phyloP scores from a whole-genome alignment of 2,113 vertebrate species.

The Sylvia atricapilla region DNA sequence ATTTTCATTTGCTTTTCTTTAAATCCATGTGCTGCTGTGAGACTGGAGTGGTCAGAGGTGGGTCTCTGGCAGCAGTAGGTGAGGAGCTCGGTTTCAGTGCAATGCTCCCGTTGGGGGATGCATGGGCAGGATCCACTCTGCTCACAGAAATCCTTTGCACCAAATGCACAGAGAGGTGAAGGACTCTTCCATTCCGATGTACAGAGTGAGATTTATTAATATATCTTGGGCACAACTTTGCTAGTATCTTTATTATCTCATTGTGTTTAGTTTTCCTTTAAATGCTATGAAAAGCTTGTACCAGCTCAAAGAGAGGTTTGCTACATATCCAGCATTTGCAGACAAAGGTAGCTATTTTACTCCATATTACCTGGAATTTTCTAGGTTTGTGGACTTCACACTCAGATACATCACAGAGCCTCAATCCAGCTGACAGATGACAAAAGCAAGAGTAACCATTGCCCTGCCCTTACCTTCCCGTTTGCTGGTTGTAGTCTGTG shows the following conservation, averaged over 20 bases:
- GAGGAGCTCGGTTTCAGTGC: background rate
- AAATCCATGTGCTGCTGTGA: background rate
- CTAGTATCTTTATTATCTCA: background rate
- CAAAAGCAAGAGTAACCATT: background rate
- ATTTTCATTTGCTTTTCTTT: background rate
- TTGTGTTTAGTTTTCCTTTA: background rate
- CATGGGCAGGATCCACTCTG: background rate
- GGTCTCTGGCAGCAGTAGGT: background rate
- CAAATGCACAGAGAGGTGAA: background rate
- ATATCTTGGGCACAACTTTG: background rate
- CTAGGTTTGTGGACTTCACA: background rate
- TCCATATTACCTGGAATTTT: background rate
- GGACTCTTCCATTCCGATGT: background rate
- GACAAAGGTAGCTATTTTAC: background rate
- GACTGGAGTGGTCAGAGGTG: background rate
- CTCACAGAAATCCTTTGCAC: background rate
- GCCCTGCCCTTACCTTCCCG: background rate
- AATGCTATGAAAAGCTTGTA: background rate
- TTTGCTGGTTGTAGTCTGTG: background rate
- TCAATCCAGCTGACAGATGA: background rate
- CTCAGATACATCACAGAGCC: background rate
- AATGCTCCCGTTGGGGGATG: fast-evolving
- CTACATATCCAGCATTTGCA: background rate
- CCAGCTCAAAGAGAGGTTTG: background rate
- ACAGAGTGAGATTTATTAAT: background rate